Percentiles rank a stretch among this genome's conserved stretches.
Conservation (phyloP, 2,888 invertebrate genomes). For the Epirrhoe tristata region DNA sequence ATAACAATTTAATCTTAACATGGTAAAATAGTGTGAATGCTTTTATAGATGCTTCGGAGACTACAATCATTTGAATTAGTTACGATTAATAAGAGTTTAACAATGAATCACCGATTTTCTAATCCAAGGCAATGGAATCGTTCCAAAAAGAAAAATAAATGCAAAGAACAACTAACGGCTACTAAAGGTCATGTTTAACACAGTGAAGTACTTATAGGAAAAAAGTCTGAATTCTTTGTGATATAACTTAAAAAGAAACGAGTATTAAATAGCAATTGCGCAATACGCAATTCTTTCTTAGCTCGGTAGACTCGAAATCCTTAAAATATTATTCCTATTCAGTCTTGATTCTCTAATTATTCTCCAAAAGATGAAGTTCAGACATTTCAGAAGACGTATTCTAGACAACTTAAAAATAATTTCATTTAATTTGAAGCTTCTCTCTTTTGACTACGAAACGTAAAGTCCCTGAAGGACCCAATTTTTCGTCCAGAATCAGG, state of each 20-base stretch:
- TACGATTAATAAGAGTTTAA: slow-evolving; percentile 46
- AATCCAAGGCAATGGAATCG: no score
- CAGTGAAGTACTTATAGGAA: no score
- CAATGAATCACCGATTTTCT: no score
- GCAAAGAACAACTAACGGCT: no score
- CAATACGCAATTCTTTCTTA: no score
- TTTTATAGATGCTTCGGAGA: no score
- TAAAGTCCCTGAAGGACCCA: slow-evolving; percentile 1
- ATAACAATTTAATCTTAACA: slow-evolving; percentile 1
- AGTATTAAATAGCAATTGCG: no score
- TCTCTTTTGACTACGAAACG: neutral
- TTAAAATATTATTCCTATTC: slow-evolving; percentile 8
- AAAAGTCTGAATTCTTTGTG: no score
- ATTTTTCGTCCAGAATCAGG: slow-evolving; percentile 18
- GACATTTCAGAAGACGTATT: neutral
- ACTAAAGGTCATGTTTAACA: no score
- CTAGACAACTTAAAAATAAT: neutral
- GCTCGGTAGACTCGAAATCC: no score
- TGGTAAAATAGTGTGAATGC: neutral
- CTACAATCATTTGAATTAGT: slow-evolving; percentile 19
- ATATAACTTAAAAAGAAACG: no score
- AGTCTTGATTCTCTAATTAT: slow-evolving; percentile 45
- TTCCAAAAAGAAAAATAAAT: no score
- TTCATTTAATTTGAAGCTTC: slow-evolving; percentile 2
- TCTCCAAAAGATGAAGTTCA: slow-evolving; percentile 23